phyloP scores from a whole-genome alignment of 2,888 invertebrate species.

The Agapostemon virescens region DNA sequence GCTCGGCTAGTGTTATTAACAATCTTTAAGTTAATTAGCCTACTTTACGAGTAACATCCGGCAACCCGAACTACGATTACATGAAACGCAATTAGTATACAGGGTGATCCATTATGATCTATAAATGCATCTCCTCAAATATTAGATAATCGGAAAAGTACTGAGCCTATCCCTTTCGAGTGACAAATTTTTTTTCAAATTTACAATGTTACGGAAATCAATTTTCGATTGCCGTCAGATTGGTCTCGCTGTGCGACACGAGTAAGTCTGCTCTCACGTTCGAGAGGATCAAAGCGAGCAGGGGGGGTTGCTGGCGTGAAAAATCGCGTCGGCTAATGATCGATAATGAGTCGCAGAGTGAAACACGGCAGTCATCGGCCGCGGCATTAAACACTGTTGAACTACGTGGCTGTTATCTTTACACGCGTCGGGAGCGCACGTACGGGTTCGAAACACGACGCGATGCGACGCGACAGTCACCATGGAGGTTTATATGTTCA shows the following conservation, averaged over 20 bases:
- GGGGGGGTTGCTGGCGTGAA: neutral
- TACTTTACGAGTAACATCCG: neutral
- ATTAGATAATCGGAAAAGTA: no score
- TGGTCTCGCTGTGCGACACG: neutral
- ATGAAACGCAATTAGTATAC: neutral
- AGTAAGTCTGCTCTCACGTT: neutral
- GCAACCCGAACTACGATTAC: neutral
- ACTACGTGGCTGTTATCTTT: constrained; percentile 34
- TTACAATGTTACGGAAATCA: neutral
- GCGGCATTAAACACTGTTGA: constrained; percentile 1
- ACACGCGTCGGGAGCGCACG: constrained; percentile 14
- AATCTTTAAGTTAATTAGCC: constrained; percentile 2
- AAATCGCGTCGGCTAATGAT: neutral
- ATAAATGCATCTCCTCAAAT: no score
- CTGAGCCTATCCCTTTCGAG: no score
- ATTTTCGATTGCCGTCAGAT: neutral
- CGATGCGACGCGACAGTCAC: neutral
- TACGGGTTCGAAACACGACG: neutral
- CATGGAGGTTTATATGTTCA: constrained; percentile 24
- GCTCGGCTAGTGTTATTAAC: neutral
- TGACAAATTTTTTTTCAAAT: neutral
- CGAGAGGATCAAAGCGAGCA: neutral
- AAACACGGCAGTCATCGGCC: constrained; percentile 12
- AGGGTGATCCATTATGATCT: no score
- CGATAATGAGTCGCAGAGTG: neutral